Evolutionary conservation across 2,113 vertebrate genomes (phyloP).

Genomic region (Lates calcarifer): DNA sequence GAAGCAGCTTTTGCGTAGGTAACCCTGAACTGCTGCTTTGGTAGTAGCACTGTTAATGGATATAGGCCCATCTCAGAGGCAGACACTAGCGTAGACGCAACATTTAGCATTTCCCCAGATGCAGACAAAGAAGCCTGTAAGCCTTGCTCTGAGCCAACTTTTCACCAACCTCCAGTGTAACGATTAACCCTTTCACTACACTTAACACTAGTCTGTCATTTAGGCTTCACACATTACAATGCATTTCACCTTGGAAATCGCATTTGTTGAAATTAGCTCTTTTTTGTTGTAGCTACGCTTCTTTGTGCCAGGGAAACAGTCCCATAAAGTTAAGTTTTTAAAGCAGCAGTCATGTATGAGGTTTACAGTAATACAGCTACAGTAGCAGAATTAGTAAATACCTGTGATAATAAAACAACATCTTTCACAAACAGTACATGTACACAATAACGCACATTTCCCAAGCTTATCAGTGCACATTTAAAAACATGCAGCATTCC

Average conservation of each 20-base stretch:
- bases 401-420: conserved; percentile 84
- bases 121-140: conserved; percentile 37
- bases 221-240: conserved; percentile 19
- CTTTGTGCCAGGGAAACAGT: conserved; percentile 60
- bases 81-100: conserved; percentile 78
- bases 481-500: conserved; percentile 96
- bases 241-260: conserved; percentile 36
- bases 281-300: conserved; percentile 43
- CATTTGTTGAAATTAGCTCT: conserved; percentile 42
- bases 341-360: conserved; percentile 87
- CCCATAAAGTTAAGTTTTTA: conserved; percentile 76
- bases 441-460: conserved; percentile 89
- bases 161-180: conserved; percentile 17
- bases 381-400: conserved; percentile 90
- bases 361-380: conserved; percentile 86
- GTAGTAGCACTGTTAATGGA: conserved; percentile 93
- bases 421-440: conserved; percentile 85
- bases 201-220: conserved; percentile 23
- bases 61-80: conserved; percentile 80
- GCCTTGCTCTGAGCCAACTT: conserved; percentile 27
- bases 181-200: conserved; percentile 16
- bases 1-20: conserved; percentile 90
- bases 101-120: conserved; percentile 70
- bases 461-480: conserved; percentile 94
- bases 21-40: conserved; percentile 97